A percentile compares a stretch with the other conserved stretches of the same genome.
These are phyloP conservation scores for Cyanoderma ruficeps DNA, from an alignment of 2,113 vertebrate genomes.

Conservation along the genomic window DNA sequence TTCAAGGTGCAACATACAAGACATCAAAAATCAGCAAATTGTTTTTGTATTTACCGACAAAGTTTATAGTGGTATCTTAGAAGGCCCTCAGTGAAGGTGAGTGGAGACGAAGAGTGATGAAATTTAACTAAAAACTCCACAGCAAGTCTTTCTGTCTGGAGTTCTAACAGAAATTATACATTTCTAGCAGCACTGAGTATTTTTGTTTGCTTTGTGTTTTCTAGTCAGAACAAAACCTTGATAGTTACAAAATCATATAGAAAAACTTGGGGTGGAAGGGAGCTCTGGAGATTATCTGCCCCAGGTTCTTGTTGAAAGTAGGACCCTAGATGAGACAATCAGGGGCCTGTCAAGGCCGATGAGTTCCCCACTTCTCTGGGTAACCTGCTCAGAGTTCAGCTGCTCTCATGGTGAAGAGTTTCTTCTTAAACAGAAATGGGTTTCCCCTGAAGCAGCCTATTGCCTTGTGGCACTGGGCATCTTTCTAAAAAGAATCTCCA, in stretches of 20 bases:
- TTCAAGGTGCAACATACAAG: background rate
- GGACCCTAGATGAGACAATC: background rate
- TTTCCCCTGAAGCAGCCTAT: background rate
- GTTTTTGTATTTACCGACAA: background rate
- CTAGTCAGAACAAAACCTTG: background rate
- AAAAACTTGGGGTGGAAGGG: background rate
- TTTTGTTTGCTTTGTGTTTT: background rate
- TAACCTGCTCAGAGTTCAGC: background rate
- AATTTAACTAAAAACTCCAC: background rate
- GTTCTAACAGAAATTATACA: background rate
- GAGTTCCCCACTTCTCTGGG: background rate
- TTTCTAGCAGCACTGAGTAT: background rate
- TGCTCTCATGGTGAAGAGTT: background rate
- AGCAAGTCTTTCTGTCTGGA: background rate
- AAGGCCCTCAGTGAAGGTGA: background rate
- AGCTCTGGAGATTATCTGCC: background rate
- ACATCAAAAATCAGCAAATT: background rate
- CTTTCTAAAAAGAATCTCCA: background rate
- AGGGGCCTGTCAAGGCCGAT: fast-evolving
- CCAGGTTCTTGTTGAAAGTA: background rate
- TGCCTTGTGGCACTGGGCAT: background rate
- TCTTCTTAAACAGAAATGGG: background rate
- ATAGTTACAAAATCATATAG: background rate
- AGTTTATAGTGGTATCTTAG: background rate
- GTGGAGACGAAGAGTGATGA: background rate